These are phyloP conservation scores for Grammatotria lemairii DNA, from an alignment of 2,113 vertebrate genomes.

Conservation along the genomic window DNA sequence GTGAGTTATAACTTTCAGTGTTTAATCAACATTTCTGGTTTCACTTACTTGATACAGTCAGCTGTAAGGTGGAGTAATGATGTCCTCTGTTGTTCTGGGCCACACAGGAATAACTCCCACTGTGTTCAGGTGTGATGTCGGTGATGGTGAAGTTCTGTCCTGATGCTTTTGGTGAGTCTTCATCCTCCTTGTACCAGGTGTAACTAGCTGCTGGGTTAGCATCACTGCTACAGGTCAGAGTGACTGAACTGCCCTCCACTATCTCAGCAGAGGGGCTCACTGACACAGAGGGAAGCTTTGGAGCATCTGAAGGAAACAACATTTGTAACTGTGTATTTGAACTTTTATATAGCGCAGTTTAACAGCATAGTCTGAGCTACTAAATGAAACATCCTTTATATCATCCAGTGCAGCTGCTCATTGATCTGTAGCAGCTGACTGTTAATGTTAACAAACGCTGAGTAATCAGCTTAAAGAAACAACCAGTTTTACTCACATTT, in stretches of 20 bases:
- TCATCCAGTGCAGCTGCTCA: background rate
- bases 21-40: background rate
- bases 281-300: background rate
- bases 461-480: background rate
- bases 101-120: background rate
- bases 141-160: background rate
- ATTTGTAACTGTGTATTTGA: background rate
- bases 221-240: background rate
- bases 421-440: background rate
- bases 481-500: background rate
- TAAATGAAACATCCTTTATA: background rate
- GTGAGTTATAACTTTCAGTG: background rate
- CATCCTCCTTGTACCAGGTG: background rate
- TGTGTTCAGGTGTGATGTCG: background rate
- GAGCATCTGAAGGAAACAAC: background rate
- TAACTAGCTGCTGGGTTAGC: background rate
- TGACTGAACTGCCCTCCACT: background rate
- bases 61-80: background rate
- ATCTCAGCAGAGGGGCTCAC: background rate
- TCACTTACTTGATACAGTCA: background rate
- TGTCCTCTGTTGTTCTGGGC: background rate
- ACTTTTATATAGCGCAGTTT: background rate
- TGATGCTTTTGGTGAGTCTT: accelerated
- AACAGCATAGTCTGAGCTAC: background rate
- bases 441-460: background rate